phyloP scores from a whole-genome alignment of 2,888 invertebrate genomes.

The Stegana nigrithorax region DNA sequence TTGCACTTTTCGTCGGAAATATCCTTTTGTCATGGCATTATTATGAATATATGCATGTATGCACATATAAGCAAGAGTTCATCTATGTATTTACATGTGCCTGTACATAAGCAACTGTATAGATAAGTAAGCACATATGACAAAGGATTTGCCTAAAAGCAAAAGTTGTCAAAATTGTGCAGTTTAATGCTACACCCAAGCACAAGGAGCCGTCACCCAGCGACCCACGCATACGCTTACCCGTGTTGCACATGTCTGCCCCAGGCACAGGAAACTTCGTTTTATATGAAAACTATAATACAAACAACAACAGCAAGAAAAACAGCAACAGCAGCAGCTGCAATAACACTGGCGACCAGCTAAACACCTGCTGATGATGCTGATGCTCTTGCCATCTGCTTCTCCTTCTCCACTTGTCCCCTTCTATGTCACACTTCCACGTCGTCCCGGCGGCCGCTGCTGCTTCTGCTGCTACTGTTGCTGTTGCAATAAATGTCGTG shows the following conservation, averaged over 20 bases:
- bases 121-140: no score
- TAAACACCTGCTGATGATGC: no score
- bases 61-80: no score
- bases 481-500: no score
- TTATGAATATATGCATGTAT: constrained; percentile 5
- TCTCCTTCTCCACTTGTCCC: no score
- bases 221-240: neutral
- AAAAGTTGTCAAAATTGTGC: neutral
- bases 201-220: neutral
- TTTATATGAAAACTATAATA: neutral
- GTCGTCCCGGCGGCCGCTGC: no score
- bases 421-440: no score
- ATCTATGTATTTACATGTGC: constrained; percentile 15
- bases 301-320: neutral
- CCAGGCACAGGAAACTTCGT: neutral
- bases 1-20: constrained; percentile 10
- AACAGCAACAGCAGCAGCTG: neutral
- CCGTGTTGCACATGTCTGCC: neutral
- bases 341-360: neutral
- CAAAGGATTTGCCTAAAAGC: constrained; percentile 33
- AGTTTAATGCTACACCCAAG: neutral
- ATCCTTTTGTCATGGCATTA: constrained; percentile 11
- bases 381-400: no score
- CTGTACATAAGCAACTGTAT: constrained; percentile 38
- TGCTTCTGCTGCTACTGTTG: no score